phyloP scores from a whole-genome alignment of 2,888 invertebrate species.

The Galeruca laticollis region DNA sequence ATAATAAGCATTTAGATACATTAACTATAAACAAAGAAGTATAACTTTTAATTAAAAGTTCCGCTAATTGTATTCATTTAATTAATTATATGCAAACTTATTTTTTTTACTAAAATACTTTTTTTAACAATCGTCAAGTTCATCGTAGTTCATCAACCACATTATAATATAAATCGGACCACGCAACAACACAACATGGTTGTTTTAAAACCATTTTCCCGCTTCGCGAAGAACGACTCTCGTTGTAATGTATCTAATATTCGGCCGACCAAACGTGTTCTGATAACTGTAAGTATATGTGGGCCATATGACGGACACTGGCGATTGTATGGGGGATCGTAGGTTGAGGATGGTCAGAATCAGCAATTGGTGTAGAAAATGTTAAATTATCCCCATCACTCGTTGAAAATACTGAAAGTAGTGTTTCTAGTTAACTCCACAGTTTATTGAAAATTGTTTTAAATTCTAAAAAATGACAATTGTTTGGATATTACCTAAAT shows the following conservation, averaged over 20 bases:
- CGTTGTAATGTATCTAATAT: slow-evolving; percentile 36
- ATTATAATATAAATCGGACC: background rate
- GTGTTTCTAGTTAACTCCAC: too few relatives aligned
- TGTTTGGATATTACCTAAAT: too few relatives aligned
- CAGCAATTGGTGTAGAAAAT: background rate
- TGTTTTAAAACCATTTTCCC: background rate
- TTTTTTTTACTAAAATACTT: background rate
- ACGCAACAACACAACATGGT: background rate
- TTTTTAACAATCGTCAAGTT: background rate
- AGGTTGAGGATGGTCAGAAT: background rate
- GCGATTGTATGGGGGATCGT: slow-evolving; percentile 21
- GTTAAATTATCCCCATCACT: background rate
- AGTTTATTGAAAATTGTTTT: too few relatives aligned
- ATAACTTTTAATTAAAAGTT: too few relatives aligned
- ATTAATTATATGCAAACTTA: too few relatives aligned
- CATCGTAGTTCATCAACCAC: background rate
- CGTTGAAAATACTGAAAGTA: background rate
- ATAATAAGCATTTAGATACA: too few relatives aligned
- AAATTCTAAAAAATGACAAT: too few relatives aligned
- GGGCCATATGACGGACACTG: slow-evolving; percentile 50
- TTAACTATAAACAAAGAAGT: too few relatives aligned
- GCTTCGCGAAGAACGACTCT: background rate
- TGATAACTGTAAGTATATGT: slow-evolving; percentile 59
- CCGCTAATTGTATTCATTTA: too few relatives aligned
- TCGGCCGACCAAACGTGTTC: slow-evolving; percentile 60